Conservation (phyloP, 2,113 vertebrate species). For the Megaceryle torquata region DNA sequence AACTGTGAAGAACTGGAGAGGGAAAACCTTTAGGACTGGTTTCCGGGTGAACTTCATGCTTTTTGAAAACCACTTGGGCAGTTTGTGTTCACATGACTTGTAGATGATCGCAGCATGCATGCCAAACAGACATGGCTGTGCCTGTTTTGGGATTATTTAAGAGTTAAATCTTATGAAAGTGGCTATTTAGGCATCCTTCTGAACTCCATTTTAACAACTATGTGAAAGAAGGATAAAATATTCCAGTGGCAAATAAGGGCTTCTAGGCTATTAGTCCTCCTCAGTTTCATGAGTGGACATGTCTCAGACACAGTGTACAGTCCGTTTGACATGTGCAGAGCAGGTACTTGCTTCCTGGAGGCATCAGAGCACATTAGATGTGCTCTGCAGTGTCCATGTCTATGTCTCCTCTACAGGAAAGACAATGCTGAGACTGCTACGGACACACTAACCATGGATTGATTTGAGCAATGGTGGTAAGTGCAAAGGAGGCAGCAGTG, state of each 20-base stretch:
- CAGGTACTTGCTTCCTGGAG: neutral
- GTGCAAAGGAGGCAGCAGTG: neutral
- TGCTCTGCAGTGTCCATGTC: neutral
- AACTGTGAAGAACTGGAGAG: neutral
- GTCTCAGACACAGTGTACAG: accelerated
- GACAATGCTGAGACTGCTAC: neutral
- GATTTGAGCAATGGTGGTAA: neutral
- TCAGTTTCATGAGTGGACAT: too few relatives aligned
- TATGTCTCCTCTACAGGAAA: neutral
- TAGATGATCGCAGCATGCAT: neutral
- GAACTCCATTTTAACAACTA: neutral
- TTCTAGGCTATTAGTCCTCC: neutral
- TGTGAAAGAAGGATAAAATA: neutral
- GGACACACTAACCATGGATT: neutral
- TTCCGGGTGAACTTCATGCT: neutral
- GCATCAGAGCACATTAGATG: accelerated
- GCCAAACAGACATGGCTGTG: neutral
- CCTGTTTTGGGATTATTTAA: neutral
- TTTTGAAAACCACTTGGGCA: neutral
- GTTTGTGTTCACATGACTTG: neutral
- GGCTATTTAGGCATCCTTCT: neutral
- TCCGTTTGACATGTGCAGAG: neutral
- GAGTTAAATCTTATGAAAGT: neutral
- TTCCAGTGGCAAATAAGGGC: neutral
- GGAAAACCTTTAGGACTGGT: neutral